Base-by-base conservation (phyloP, 2,113 vertebrate genomes). In the Psammodynastes pulverulentus region DNA sequence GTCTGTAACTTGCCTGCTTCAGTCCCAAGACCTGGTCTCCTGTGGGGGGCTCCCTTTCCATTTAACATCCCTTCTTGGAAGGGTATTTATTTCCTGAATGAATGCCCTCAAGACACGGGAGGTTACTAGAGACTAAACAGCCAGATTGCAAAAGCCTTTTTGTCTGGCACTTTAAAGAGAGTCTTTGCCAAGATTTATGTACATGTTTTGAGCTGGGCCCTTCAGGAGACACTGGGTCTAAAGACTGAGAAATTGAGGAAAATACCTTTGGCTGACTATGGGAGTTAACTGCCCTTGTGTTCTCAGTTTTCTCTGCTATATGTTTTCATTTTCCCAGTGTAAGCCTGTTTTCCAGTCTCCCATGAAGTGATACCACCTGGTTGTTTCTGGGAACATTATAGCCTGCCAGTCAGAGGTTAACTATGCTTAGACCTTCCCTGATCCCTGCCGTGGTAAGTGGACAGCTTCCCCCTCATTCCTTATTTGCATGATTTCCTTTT, bases 81-180 rank as follows among this genome's bases (percentile, higher is more conserved):
- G 95, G 12, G 91, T 85, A 90, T 93, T 49, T 92, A 94, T 94
- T 92, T 89, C 62, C 89, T 5, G 4, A 9, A 1, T 7, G 56
- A 29, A 92, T 54, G 86, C 58, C 43, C 2, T 52, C 87, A 93
- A 94, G 94, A 91, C 95, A 94, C 95, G 92, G 94, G 86, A 85
- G 43, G 67, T 87, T 91, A 49, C 52, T 93, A 90, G 46, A 1
- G 1, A 94, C 91, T 96, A 95, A 95, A 93, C 95, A 95, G 95
- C 96, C 91, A 89, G 89, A 93, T 51, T 90, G 93, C 90, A 92
- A 49, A 94, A 90, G 4, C 21, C 72, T 58, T 89, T 56, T 48
- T 13, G 96, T 94, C 96, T 97, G 96, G 96, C 93, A 96, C 95
- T 94, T 95, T 94, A 67, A 94, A 96, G 93, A 94, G 94, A 94